Evolutionary conservation across 2,113 vertebrate genomes (phyloP).

Genomic region (Xiphophorus maculatus): DNA sequence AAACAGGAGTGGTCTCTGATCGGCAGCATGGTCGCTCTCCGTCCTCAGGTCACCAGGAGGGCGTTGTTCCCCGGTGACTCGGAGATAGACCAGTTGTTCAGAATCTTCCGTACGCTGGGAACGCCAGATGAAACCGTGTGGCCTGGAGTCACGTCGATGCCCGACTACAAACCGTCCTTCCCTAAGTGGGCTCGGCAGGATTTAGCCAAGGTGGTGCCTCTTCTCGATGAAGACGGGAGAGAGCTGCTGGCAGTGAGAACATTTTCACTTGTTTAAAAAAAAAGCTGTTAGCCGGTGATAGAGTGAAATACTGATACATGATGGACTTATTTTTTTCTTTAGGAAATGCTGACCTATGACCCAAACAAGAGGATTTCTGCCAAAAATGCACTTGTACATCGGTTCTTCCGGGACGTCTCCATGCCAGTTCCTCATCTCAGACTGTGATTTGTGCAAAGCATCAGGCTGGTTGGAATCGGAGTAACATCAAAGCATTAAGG

Average conservation of each 20-base stretch:
- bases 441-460: conserved; percentile 71
- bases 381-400: conserved; percentile 90
- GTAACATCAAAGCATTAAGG: conserved; percentile 36
- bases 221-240: conserved; percentile 89
- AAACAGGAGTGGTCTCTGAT: not conserved
- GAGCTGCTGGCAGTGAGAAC: conserved; percentile 88
- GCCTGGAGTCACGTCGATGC: conserved; percentile 94
- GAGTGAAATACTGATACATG: not conserved
- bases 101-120: conserved; percentile 94
- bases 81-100: conserved; percentile 93
- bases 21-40: not conserved
- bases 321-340: conserved; percentile 3
- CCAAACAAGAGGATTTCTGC: conserved; percentile 94
- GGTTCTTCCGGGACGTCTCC: conserved; percentile 93
- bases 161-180: conserved; percentile 94
- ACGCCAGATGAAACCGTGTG: conserved; percentile 91
- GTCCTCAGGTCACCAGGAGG: conserved; percentile 85
- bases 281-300: not conserved
- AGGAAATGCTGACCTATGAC: conserved; percentile 96
- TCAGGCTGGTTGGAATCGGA: conserved; percentile 11
- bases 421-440: conserved; percentile 89
- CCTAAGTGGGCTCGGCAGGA: conserved; percentile 94
- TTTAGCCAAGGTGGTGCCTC: conserved; percentile 90
- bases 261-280: not conserved
- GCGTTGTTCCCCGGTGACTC: conserved; percentile 95